A percentile compares a stretch with the other conserved stretches of the same genome.
Evolutionary conservation across 2,888 invertebrate genomes (phyloP).

Genomic region (Osmoderma eremita): DNA sequence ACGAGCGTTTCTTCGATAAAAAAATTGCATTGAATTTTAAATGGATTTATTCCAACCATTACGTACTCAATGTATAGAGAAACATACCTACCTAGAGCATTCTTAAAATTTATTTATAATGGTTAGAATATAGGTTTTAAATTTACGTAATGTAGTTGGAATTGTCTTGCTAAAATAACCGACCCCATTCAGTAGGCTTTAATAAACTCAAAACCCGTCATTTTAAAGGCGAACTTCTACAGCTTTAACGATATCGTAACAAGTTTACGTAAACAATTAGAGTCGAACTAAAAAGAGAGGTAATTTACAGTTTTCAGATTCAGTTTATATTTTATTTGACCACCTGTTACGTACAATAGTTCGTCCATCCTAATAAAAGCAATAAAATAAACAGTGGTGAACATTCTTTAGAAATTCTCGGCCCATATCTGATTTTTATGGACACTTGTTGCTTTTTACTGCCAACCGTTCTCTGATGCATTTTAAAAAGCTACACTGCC

Average conservation of each 20-base stretch:
- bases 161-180: no score
- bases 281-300: constrained; percentile 4
- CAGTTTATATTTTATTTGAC: constrained; percentile 52
- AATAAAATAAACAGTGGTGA: constrained; percentile 61
- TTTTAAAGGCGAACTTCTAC: no score
- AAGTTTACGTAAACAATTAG: constrained; percentile 18
- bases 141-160: no score
- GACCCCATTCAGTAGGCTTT: background rate
- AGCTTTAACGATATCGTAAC: background rate
- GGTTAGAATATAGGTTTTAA: no score
- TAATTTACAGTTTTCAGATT: constrained; percentile 43
- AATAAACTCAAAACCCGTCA: no score
- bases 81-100: no score
- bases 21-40: no score
- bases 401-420: constrained; percentile 60
- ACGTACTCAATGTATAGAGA: no score
- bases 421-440: constrained; percentile 62
- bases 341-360: constrained; percentile 60
- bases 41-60: no score
- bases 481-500: constrained; percentile 45
- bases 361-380: constrained; percentile 61
- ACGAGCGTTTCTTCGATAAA: no score
- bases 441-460: constrained; percentile 60
- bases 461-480: constrained; percentile 41
- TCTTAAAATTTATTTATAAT: no score